These are phyloP conservation scores for Procambarus clarkii DNA, from an alignment of 1,140 invertebrate species.

Conservation along the genomic window DNA sequence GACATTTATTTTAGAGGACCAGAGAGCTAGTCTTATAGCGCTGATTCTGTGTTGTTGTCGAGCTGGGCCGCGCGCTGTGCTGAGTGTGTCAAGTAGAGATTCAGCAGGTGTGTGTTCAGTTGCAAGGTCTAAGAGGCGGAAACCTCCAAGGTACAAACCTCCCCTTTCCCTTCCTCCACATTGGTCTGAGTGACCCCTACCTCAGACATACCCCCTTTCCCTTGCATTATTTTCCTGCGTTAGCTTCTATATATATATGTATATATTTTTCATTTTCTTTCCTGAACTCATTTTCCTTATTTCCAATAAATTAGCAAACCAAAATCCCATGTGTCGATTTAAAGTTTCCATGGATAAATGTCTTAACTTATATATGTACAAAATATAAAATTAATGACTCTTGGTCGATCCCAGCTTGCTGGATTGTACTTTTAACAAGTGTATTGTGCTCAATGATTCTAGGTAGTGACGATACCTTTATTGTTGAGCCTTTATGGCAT, in stretches of 20 bases:
- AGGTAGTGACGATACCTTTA: no score
- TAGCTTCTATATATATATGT: neutral
- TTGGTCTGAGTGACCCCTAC: neutral
- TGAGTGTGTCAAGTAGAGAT: no score
- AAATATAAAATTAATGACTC: no score
- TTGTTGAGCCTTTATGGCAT: no score
- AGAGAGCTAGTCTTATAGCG: slow-evolving; percentile 5
- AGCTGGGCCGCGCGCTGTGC: no score
- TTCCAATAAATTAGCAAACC: neutral
- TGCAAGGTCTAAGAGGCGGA: neutral
- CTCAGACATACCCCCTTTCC: neutral
- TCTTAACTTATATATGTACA: neutral
- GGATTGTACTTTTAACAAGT: no score
- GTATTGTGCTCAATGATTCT: no score
- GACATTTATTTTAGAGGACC: slow-evolving; percentile 2
- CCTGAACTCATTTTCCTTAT: neutral
- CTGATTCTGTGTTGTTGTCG: neutral
- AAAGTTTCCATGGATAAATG: neutral
- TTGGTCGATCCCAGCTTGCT: no score
- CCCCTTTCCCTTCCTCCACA: neutral
- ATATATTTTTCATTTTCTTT: neutral
- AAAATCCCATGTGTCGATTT: neutral
- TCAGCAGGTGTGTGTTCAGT: no score
- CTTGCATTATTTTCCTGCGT: neutral
- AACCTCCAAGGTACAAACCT: neutral